Conservation (phyloP, 2,797 vertebrate species). For the Sorex maritimensis region DNA sequence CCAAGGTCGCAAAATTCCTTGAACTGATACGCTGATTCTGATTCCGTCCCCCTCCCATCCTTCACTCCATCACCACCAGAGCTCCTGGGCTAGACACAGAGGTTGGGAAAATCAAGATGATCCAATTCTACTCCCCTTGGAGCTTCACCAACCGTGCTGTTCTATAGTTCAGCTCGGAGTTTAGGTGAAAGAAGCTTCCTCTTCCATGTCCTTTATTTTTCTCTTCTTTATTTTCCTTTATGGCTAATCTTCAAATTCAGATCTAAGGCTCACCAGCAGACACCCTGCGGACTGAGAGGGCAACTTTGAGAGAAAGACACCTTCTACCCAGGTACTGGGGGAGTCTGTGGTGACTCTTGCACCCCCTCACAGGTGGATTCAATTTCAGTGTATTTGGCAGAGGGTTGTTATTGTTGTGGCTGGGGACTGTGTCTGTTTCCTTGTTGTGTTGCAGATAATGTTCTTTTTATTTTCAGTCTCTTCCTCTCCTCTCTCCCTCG, state of each 20-base stretch:
- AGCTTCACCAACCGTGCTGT: background rate
- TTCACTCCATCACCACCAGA: background rate
- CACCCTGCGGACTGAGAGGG: fast-evolving
- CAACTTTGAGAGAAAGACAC: background rate
- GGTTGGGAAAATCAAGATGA: background rate
- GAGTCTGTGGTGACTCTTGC: background rate
- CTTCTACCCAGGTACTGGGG: background rate
- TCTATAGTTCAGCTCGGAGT: fast-evolving
- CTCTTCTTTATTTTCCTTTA: background rate
- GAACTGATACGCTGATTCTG: fast-evolving
- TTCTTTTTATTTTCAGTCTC: background rate
- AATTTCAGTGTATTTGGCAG: constrained; percentile 20
- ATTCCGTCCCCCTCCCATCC: background rate
- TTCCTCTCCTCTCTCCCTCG: background rate
- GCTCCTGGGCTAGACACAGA: background rate
- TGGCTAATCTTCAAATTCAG: background rate
- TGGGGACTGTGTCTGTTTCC: background rate
- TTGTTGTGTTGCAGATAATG: background rate
- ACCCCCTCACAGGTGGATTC: background rate
- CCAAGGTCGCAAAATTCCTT: no score
- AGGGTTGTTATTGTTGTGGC: background rate
- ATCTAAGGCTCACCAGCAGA: background rate
- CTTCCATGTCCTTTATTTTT: background rate
- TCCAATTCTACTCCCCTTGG: background rate
- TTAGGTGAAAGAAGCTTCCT: background rate